Evolutionary conservation across 2,888 invertebrate genomes (phyloP), one percentile per base, ranked within the genome.

Genomic region (Pandemis corylana): DNA sequence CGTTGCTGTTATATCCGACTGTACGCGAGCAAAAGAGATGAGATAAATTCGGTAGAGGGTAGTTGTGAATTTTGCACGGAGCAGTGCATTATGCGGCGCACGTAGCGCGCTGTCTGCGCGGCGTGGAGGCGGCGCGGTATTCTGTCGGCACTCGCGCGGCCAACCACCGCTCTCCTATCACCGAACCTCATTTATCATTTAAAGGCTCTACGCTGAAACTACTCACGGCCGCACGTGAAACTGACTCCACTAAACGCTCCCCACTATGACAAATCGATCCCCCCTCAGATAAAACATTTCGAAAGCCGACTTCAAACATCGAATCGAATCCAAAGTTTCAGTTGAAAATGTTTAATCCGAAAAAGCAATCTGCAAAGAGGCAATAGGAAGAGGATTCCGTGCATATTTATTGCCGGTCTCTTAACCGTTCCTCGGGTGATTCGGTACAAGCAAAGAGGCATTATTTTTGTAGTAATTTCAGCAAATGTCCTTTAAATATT

Each of bases 401-500:
- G 90, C 87, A 91, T 92, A 93, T 93, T 91, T 91, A 92, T 93
- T 89, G 85, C 90, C 90, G 89, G 89, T 89, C 89, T 90, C 89
- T 89, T 88, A 93, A 93, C 91, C 90, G 90, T 92, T 93, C 90
- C 89, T 91, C 91, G 89, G 91, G 91, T 91, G 91, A 93, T 94
- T 93, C 92, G 87, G 92, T 93, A 91, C 91, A 90, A 91, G 92
- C 90, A 90, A 87, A 92, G 92, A 89, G 91, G 91, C 94, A 93
- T 93, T 93, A 94, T 94, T 94, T 94, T 94, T 94, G 92, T 92
- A 93, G 94, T 94, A 92, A 94, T 94, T 94, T 94, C 90, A 81
- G 89, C 89, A 90, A 94, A 94, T 94, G 94, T 93, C 92, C 92
- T 93, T 94, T 94, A 93, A 94, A 94, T 94, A 94, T 94, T 93